A percentile compares a stretch with the other conserved stretches of the same genome.
These are phyloP conservation scores for Orthonychiurus folsomi DNA, from an alignment of 2,888 invertebrate genomes.

Conservation along the genomic window DNA sequence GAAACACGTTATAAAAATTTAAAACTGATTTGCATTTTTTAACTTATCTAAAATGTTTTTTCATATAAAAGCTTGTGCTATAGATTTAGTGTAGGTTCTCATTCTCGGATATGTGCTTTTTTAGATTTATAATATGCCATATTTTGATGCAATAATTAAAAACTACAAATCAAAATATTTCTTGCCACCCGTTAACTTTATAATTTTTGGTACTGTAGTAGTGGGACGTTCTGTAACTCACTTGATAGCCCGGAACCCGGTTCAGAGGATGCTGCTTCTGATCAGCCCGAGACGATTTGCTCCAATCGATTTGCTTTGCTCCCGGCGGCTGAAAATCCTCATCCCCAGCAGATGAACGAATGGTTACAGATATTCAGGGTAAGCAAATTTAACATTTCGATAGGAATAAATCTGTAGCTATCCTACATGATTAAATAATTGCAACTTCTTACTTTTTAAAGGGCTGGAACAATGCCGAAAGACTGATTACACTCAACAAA, in stretches of 20 bases:
- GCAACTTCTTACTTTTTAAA: constrained; percentile 40
- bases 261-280: constrained; percentile 12
- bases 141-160: no score
- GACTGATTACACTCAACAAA: constrained; percentile 78
- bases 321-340: constrained; percentile 67
- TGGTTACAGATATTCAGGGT: constrained; percentile 69
- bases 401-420: background rate
- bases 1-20: no score
- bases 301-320: constrained; percentile 43
- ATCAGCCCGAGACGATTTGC: constrained; percentile 15
- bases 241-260: constrained; percentile 29
- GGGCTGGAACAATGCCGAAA: constrained; percentile 80
- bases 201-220: constrained; percentile 6
- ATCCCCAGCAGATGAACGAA: constrained; percentile 62
- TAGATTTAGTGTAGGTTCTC: no score
- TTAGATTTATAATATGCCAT: no score
- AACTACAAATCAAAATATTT: no score
- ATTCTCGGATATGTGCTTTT: no score
- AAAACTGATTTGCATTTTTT: no score
- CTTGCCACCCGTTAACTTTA: no score
- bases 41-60: no score
- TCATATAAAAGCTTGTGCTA: no score
- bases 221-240: constrained; percentile 21
- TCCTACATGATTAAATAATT: no score
- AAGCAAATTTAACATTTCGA: no score